phyloP scores from a whole-genome alignment of 2,113 vertebrate genomes.

The Rhinopomastus cyanomelas region DNA sequence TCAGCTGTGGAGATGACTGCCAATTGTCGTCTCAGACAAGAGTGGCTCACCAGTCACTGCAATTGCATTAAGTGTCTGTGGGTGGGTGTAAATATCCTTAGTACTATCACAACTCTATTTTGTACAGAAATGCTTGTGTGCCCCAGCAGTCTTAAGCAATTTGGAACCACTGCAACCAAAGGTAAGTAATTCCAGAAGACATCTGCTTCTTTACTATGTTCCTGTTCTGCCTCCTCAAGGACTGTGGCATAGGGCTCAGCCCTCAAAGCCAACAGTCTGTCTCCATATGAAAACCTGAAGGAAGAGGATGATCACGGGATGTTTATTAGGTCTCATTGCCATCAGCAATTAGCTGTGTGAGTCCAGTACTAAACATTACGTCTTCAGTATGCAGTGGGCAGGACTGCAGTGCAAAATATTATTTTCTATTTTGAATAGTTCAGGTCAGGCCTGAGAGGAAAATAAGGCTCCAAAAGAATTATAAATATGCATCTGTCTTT shows the following conservation, averaged over 20 bases:
- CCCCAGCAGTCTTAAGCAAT: not conserved
- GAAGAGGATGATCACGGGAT: not conserved
- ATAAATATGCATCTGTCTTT: not conserved
- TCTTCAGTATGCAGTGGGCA: not conserved
- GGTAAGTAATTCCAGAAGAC: not conserved
- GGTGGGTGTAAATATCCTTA: not conserved
- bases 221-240: not conserved
- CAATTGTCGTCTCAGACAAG: not conserved
- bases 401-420: not conserved
- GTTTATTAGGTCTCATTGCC: not conserved
- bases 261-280: not conserved
- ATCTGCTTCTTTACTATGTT: not conserved
- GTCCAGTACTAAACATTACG: not conserved
- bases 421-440: not conserved
- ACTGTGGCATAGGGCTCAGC: not conserved
- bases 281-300: not conserved
- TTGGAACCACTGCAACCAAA: not conserved
- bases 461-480: not conserved
- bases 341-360: not conserved
- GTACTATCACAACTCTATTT: not conserved
- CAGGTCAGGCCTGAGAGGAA: not conserved
- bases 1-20: not conserved
- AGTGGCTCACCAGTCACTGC: not conserved
- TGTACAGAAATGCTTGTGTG: not conserved
- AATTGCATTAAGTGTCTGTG: not conserved